Conservation (phyloP, 2,113 vertebrate genomes). For the Rhagologus leucostigma region DNA sequence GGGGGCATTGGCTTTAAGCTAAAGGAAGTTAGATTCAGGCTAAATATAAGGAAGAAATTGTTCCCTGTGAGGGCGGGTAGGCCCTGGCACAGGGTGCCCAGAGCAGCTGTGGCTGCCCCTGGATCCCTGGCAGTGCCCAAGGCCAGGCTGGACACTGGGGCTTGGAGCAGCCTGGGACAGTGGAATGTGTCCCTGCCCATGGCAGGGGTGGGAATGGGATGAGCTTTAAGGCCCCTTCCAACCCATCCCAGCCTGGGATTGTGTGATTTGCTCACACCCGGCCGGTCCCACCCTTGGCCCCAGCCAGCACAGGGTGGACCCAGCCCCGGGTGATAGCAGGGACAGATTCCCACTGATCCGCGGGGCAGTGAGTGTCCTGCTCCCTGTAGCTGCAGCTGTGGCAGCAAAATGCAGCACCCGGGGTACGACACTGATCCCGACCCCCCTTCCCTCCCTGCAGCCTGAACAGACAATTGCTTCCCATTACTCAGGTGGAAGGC, state of each 20-base stretch:
- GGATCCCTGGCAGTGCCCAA: background rate
- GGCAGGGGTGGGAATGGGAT: too few species aligned
- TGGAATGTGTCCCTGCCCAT: background rate
- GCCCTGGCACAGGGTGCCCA: background rate
- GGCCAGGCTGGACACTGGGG: background rate
- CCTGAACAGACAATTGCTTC: constrained; percentile 67
- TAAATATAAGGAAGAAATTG: background rate
- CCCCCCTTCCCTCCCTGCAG: constrained; percentile 72
- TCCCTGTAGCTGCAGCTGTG: constrained; percentile 74
- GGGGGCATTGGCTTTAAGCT: background rate
- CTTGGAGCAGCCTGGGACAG: fast-evolving
- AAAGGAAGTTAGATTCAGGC: background rate
- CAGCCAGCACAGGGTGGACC: background rate
- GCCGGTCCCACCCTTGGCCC: background rate
- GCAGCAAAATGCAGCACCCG: constrained; percentile 74
- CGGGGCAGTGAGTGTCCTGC: background rate
- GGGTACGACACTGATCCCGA: constrained; percentile 42
- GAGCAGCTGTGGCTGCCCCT: background rate
- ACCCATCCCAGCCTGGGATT: background rate
- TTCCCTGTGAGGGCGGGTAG: fast-evolving
- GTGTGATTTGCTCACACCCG: background rate
- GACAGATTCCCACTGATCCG: background rate
- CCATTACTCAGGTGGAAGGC: constrained; percentile 75
- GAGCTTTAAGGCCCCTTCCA: background rate
- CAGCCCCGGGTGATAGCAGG: background rate